Evolutionary conservation across 2,888 invertebrate species (phyloP).

Genomic region (Drosophila pseudotakahashii): DNA sequence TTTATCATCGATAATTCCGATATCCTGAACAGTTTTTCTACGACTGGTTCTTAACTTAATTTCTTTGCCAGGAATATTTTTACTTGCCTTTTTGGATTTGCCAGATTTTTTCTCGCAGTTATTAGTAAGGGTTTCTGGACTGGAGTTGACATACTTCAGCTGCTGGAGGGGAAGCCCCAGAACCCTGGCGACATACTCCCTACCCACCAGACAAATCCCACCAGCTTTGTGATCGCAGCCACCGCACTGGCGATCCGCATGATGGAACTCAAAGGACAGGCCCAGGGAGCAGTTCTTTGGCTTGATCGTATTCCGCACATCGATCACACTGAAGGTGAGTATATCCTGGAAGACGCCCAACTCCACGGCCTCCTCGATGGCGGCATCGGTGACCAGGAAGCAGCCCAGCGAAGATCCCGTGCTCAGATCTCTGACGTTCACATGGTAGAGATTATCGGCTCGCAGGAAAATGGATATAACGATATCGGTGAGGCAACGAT

Average conservation of each 20-base stretch:
- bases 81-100: not conserved
- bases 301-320: conserved; percentile 44
- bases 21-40: not conserved
- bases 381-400: conserved; percentile 64
- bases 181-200: not conserved
- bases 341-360: conserved; percentile 54
- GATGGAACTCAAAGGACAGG: conserved; percentile 55
- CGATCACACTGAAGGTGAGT: conserved; percentile 61
- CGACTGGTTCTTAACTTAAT: not conserved
- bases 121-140: too few species aligned
- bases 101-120: not conserved
- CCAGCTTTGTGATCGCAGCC: conserved; percentile 1
- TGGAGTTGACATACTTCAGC: not conserved
- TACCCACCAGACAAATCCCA: not conserved
- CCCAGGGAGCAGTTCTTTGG: conserved; percentile 32
- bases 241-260: conserved; percentile 25
- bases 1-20: not conserved
- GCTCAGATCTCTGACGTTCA: conserved; percentile 58
- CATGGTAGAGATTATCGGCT: conserved; percentile 70
- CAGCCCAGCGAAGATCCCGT: conserved; percentile 59
- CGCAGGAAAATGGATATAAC: conserved; percentile 66
- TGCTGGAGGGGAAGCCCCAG: not conserved
- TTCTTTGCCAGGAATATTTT: too few species aligned
- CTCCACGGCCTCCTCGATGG: conserved; percentile 51
- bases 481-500: conserved; percentile 35